Percentiles rank a stretch among this genome's conserved stretches.
Conservation (phyloP, 2,113 vertebrate genomes). For the Phaethornis superciliosus region DNA sequence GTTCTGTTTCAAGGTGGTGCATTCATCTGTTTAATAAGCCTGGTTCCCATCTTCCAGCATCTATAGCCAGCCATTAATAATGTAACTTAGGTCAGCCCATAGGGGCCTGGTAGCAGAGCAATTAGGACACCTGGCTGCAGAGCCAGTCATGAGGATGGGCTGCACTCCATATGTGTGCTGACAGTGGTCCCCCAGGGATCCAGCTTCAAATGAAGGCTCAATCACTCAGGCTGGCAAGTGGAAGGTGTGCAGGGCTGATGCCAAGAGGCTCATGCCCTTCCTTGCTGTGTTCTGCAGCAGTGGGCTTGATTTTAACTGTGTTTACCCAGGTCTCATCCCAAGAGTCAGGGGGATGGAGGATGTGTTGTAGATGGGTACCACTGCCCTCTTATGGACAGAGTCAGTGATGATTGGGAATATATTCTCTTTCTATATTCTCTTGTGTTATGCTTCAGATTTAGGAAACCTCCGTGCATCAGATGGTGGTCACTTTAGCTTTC, state of each 20-base stretch:
- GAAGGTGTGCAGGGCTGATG: not conserved
- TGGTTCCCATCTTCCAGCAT: not conserved
- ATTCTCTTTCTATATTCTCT: not conserved
- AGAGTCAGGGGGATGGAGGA: not conserved
- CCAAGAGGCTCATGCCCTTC: not conserved
- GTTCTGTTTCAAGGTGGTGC: not conserved
- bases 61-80: not conserved
- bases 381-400: not conserved
- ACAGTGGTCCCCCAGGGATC: not conserved
- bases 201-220: not conserved
- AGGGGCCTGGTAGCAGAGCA: not conserved
- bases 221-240: not conserved
- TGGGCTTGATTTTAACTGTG: not conserved
- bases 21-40: not conserved
- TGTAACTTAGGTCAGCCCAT: not conserved
- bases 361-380: not conserved
- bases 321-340: not conserved
- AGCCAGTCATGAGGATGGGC: not conserved
- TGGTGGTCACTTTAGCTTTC: not conserved
- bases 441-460: not conserved
- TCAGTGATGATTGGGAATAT: not conserved
- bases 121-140: not conserved
- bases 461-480: not conserved
- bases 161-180: not conserved
- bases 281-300: not conserved